A percentile compares a stretch with the other conserved stretches of the same genome.
Evolutionary conservation across 2,888 invertebrate species (phyloP).

Genomic region (Campopleginae sp.): DNA sequence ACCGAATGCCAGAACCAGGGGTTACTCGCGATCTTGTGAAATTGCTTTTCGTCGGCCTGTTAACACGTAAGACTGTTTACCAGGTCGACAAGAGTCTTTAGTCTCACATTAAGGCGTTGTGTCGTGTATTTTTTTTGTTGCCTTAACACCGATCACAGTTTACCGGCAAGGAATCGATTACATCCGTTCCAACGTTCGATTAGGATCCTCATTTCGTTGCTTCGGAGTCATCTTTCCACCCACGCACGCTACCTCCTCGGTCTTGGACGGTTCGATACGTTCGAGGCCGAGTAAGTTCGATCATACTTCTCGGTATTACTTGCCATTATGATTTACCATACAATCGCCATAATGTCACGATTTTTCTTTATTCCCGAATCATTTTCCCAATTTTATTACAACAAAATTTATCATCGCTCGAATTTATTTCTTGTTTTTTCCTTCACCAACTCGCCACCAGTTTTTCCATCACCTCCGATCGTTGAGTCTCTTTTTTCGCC

Average conservation of each 20-base stretch:
- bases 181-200: conserved; percentile 2
- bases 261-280: conserved; percentile 46
- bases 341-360: conserved; percentile 23
- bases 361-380: neutral
- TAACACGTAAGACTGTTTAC: neutral
- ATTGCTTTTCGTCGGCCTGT: conserved; percentile 22
- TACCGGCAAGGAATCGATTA: neutral
- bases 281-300: conserved; percentile 26
- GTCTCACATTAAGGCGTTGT: conserved; percentile 18
- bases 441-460: neutral
- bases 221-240: conserved; percentile 55
- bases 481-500: neutral
- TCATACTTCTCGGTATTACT: neutral
- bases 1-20: conserved; percentile 42
- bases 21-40: conserved; percentile 44
- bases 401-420: neutral
- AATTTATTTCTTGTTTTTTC: conserved; percentile 14
- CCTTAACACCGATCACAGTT: neutral
- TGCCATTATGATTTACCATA: conserved; percentile 7
- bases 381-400: too few species aligned
- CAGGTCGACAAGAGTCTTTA: conserved; percentile 39
- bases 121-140: neutral
- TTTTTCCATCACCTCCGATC: neutral
- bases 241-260: conserved; percentile 41
- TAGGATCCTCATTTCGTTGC: conserved; percentile 1